A percentile compares a stretch with the other conserved stretches of the same genome.
These are phyloP conservation scores for Aethes cnicana DNA, from an alignment of 2,888 invertebrate species.

Conservation along the genomic window DNA sequence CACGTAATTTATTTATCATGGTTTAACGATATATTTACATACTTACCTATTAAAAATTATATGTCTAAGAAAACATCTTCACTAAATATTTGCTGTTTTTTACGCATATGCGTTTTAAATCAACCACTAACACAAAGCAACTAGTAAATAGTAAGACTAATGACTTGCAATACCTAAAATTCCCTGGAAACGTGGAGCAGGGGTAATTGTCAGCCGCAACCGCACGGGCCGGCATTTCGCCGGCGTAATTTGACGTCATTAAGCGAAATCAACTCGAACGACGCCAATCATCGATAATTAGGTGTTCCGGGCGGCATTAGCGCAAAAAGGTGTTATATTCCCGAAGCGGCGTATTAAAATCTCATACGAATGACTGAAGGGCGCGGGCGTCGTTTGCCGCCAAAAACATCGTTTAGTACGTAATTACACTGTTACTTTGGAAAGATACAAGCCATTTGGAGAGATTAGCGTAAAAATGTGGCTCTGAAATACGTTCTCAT, in stretches of 20 bases:
- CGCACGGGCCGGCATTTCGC: conserved; percentile 61
- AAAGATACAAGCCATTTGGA: too few relatives aligned
- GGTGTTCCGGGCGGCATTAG: conserved; percentile 62
- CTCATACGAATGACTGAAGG: conserved; percentile 43
- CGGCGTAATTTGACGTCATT: conserved; percentile 72
- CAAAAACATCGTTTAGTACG: conserved; percentile 55
- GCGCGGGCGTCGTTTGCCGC: conserved; percentile 55
- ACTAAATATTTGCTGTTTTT: too few relatives aligned
- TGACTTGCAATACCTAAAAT: conserved; percentile 54
- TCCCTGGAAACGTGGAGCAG: conserved; percentile 48
- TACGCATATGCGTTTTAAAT: too few relatives aligned
- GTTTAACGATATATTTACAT: too few relatives aligned
- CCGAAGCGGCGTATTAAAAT: conserved; percentile 54
- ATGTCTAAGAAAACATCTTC: too few relatives aligned
- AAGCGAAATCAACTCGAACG: conserved; percentile 68
- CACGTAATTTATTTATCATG: too few relatives aligned
- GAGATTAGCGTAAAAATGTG: too few relatives aligned
- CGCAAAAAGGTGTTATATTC: conserved; percentile 74
- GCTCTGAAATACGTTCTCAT: too few relatives aligned
- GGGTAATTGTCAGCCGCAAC: conserved; percentile 48
- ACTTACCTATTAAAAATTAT: too few relatives aligned
- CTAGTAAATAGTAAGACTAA: conserved; percentile 46
- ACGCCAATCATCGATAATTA: conserved; percentile 72
- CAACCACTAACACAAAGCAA: not conserved
- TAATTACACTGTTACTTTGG: too few relatives aligned